phyloP scores from a whole-genome alignment of 2,797 vertebrate species.

The Poecilia picta region DNA sequence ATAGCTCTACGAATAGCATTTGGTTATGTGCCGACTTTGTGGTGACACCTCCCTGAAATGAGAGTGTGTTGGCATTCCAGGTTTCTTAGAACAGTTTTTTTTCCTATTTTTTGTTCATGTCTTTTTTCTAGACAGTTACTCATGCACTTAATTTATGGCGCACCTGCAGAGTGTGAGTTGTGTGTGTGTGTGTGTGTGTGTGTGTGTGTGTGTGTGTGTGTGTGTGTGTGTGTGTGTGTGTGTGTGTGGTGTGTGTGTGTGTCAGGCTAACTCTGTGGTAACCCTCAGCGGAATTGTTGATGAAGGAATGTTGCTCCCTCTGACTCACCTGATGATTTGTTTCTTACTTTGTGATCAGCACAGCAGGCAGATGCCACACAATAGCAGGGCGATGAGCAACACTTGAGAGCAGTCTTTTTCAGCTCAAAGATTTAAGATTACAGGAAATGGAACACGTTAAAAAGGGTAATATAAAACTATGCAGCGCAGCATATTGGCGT shows the following conservation, averaged over 20 bases:
- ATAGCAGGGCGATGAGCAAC: slow-evolving; percentile 43
- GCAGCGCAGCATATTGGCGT: neutral
- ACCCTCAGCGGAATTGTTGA: slow-evolving; percentile 61
- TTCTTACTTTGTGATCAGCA: slow-evolving; percentile 64
- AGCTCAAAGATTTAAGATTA: slow-evolving; percentile 21
- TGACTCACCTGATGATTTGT: slow-evolving; percentile 79
- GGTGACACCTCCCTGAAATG: slow-evolving; percentile 1
- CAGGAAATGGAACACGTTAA: neutral
- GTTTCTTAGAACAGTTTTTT: slow-evolving; percentile 36
- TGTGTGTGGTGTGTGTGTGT: slow-evolving; percentile 8
- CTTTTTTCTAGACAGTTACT: slow-evolving; percentile 75
- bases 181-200: slow-evolving; percentile 14
- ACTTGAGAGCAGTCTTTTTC: slow-evolving; percentile 21
- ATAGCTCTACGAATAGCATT: neutral
- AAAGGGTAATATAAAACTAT: neutral
- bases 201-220: neutral
- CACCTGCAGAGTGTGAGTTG: slow-evolving; percentile 73
- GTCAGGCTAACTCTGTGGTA: slow-evolving; percentile 58
- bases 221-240: slow-evolving; percentile 28
- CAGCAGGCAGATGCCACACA: slow-evolving; percentile 61
- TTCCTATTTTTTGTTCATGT: slow-evolving; percentile 37
- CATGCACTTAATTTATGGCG: slow-evolving; percentile 76
- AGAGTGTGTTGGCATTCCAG: slow-evolving; percentile 55
- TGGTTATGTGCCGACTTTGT: neutral
- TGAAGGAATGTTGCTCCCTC: slow-evolving; percentile 71